Evolutionary conservation across 2,113 vertebrate genomes (phyloP).

Genomic region (Serilophus lunatus): DNA sequence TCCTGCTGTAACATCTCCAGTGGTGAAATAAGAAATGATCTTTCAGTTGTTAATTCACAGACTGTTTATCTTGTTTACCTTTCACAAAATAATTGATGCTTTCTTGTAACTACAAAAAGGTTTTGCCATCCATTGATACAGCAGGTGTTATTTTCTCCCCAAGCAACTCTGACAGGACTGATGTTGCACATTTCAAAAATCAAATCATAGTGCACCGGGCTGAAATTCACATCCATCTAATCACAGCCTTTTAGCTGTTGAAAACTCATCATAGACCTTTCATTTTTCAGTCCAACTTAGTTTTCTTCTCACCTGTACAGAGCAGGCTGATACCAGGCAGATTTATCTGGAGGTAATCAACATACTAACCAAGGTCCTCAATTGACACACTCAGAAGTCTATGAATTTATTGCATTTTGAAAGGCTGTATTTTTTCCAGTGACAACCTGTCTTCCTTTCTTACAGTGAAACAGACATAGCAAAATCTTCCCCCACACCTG

Average conservation of each 20-base stretch:
- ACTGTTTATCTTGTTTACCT: conserved; percentile 57
- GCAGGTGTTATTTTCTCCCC: conserved; percentile 54
- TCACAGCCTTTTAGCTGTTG: neutral
- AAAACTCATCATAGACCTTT: neutral
- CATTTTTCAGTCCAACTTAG: neutral
- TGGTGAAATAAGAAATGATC: neutral
- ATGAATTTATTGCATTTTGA: neutral
- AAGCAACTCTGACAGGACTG: conserved; percentile 41
- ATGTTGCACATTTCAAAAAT: conserved; percentile 41
- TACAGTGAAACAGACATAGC: neutral
- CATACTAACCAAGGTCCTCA: neutral
- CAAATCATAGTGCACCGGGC: neutral
- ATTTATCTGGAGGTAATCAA: neutral
- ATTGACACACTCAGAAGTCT: neutral
- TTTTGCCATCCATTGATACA: conserved; percentile 47
- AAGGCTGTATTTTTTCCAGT: neutral
- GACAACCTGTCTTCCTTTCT: neutral
- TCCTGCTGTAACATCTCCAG: neutral
- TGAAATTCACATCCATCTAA: neutral
- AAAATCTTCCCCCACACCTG: neutral
- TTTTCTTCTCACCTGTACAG: neutral
- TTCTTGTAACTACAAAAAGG: conserved; percentile 58
- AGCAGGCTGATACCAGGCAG: neutral
- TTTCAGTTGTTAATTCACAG: conserved; percentile 6
- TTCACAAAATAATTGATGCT: conserved; percentile 58